Conservation (phyloP, 2,888 invertebrate genomes). For the Nemotelus nigrinus region DNA sequence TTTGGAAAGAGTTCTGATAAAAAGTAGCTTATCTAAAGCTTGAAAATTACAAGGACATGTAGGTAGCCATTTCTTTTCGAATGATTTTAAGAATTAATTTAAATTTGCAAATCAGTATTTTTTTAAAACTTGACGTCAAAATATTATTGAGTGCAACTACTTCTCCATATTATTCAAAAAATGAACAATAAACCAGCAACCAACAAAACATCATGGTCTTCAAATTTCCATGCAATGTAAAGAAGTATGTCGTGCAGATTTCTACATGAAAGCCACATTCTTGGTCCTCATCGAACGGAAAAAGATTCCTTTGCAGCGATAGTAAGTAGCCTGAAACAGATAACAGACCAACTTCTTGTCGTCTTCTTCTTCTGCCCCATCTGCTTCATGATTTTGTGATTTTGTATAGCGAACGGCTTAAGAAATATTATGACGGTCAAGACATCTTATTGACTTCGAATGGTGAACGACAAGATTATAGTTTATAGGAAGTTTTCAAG, state of each 20-base stretch:
- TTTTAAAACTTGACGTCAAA: too few species aligned
- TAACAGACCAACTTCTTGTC: not conserved
- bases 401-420: slow-evolving; percentile 34
- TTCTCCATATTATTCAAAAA: too few species aligned
- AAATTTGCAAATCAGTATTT: too few species aligned
- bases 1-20: too few species aligned
- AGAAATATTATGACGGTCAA: slow-evolving; percentile 28
- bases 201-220: not conserved
- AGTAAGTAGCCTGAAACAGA: not conserved
- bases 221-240: not conserved
- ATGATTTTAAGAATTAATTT: too few species aligned
- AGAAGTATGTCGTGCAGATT: not conserved
- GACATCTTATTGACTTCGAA: slow-evolving; percentile 30
- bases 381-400: not conserved
- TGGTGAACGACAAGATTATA: slow-evolving; percentile 11
- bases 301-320: slow-evolving; percentile 8
- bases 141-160: too few species aligned
- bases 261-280: not conserved
- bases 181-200: slow-evolving; percentile 2
- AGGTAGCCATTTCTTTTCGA: too few species aligned
- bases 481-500: slow-evolving; percentile 21
- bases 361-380: too few species aligned
- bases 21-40: too few species aligned
- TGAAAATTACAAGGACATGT: too few species aligned
- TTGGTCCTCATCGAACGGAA: slow-evolving; percentile 23